Conservation (phyloP, 2,888 invertebrate genomes). For the Lamellibrachia satsuma region DNA sequence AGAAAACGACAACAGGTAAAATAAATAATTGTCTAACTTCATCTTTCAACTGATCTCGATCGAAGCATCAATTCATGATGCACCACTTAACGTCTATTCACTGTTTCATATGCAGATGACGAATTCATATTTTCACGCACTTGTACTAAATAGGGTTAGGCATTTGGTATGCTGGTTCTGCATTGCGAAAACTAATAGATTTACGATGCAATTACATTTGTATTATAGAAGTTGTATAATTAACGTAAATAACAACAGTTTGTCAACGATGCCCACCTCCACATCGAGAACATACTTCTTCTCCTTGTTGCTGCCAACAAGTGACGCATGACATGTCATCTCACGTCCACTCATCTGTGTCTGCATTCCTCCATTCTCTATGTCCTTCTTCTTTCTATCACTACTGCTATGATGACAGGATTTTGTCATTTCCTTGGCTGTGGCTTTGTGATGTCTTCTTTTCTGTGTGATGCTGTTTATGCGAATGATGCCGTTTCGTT, state of each 20-base stretch:
- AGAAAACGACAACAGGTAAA: too few species aligned
- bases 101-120: too few species aligned
- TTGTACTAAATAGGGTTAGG: too few species aligned
- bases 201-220: neutral
- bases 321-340: slow-evolving; percentile 29
- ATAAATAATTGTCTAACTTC: too few species aligned
- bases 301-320: slow-evolving; percentile 49
- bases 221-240: neutral
- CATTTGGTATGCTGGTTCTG: too few species aligned
- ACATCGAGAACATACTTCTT: slow-evolving; percentile 54
- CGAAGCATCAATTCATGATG: too few species aligned
- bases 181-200: too few species aligned
- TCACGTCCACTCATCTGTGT: neutral
- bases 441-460: neutral
- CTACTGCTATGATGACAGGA: neutral
- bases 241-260: neutral
- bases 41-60: too few species aligned
- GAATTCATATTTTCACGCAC: too few species aligned
- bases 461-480: neutral
- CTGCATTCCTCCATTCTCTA: neutral
- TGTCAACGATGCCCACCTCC: slow-evolving; percentile 43
- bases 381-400: neutral
- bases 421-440: slow-evolving; percentile 17
- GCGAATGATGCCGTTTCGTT: neutral
- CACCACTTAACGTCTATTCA: too few species aligned